A percentile compares a stretch with the other conserved stretches of the same genome.
Evolutionary conservation across 1,140 invertebrate genomes (phyloP).

Genomic region (Wiebesia pumilae): DNA sequence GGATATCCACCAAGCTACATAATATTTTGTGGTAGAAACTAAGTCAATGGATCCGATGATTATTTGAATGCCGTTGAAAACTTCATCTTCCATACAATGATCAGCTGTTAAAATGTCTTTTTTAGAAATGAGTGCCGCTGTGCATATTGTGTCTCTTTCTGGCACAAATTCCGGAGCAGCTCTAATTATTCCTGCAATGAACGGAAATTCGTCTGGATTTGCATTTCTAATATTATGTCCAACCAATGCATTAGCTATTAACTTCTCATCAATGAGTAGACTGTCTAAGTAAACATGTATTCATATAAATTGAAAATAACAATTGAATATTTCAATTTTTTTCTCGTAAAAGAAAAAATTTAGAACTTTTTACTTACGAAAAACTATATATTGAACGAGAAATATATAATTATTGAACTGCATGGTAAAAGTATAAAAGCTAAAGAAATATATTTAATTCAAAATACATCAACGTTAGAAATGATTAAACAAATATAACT

Average conservation of each 20-base stretch:
- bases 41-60: not conserved
- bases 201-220: not conserved
- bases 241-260: not conserved
- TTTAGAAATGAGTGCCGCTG: not conserved
- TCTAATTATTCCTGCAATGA: not conserved
- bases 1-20: not conserved
- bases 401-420: no score
- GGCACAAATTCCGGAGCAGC: not conserved
- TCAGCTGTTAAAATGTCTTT: not conserved
- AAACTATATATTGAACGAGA: no score
- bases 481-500: no score
- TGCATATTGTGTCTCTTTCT: not conserved
- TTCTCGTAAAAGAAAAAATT: no score
- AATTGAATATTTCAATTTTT: no score
- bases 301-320: no score
- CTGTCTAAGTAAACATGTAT: not conserved
- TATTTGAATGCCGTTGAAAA: not conserved
- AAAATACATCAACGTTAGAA: no score
- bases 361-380: no score
- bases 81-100: not conserved
- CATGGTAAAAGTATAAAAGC: no score
- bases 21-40: not conserved
- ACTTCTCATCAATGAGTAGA: not conserved
- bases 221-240: not conserved
- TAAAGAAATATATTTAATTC: no score